phyloP scores from a whole-genome alignment of 2,113 vertebrate species.

The Entosphenus tridentatus region DNA sequence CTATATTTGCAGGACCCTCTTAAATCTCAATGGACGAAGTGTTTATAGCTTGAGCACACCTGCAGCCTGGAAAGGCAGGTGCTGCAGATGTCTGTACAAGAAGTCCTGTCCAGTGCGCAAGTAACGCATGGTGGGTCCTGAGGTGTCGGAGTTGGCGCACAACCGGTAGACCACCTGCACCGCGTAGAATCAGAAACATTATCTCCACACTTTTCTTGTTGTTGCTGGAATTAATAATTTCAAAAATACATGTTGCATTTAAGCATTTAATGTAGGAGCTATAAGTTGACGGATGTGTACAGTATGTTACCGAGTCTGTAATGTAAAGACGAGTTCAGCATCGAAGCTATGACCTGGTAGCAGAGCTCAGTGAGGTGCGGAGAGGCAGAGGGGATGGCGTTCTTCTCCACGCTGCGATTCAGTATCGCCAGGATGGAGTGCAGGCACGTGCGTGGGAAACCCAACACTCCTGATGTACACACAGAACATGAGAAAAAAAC shows the following conservation, averaged over 20 bases:
- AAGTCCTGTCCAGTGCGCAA: slow-evolving; percentile 4
- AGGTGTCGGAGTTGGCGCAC: neutral
- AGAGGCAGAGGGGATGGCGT: neutral
- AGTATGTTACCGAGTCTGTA: too few relatives aligned
- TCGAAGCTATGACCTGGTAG: neutral
- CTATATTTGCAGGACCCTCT: too few relatives aligned
- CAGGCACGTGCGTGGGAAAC: neutral
- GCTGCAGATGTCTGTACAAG: neutral
- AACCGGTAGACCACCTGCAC: neutral
- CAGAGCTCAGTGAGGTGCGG: slow-evolving; percentile 2
- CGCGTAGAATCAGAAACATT: too few relatives aligned
- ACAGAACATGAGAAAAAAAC: too few relatives aligned
- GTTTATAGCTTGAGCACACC: neutral
- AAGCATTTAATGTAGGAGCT: too few relatives aligned
- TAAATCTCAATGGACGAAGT: too few relatives aligned
- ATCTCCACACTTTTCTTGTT: too few relatives aligned
- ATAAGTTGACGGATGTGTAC: too few relatives aligned
- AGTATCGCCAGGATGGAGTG: slow-evolving; percentile 3
- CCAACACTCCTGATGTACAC: neutral
- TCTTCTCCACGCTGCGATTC: neutral
- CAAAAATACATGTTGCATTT: too few relatives aligned
- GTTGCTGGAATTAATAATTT: too few relatives aligned
- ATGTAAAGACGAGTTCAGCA: too few relatives aligned
- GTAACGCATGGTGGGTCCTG: slow-evolving; percentile 3
- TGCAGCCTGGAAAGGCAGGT: slow-evolving; percentile 2